Evolutionary conservation across 2,113 vertebrate genomes (phyloP).

Genomic region (Myiozetetes cayanensis): DNA sequence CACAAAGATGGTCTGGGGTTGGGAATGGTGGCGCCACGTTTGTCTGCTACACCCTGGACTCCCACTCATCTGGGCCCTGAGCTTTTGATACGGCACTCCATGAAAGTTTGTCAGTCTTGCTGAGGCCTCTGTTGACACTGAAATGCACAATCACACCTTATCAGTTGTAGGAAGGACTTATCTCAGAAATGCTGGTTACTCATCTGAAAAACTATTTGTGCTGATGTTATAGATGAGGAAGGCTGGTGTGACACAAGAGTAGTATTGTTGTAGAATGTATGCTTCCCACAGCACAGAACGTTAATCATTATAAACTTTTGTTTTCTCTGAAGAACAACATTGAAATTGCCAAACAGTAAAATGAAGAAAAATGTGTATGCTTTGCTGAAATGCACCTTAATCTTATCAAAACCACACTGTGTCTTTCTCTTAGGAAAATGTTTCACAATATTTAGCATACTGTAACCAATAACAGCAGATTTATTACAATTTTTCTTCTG

Average conservation of each 20-base stretch:
- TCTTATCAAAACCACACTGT: slow-evolving; percentile 1
- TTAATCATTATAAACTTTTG: slow-evolving; percentile 69
- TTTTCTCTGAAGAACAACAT: slow-evolving; percentile 36
- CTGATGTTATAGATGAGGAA: slow-evolving; percentile 52
- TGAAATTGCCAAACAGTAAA: slow-evolving; percentile 28
- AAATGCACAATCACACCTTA: slow-evolving; percentile 61
- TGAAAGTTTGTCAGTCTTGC: background rate
- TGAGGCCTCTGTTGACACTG: slow-evolving; percentile 33
- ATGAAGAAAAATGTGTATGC: slow-evolving; percentile 57
- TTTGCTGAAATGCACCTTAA: slow-evolving; percentile 38
- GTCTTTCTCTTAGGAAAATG: background rate
- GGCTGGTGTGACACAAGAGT: slow-evolving; percentile 38
- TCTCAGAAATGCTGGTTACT: slow-evolving; percentile 64
- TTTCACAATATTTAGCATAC: background rate
- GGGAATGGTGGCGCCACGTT: background rate
- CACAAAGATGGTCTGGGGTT: background rate
- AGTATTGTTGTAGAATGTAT: slow-evolving; percentile 34
- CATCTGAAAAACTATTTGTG: slow-evolving; percentile 71
- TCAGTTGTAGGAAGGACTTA: slow-evolving; percentile 68
- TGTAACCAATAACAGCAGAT: slow-evolving; percentile 8
- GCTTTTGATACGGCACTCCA: background rate
- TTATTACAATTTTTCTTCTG: background rate
- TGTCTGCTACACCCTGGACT: background rate
- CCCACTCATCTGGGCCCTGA: background rate
- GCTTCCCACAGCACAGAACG: slow-evolving; percentile 50